Conservation (phyloP, 2,888 invertebrate species). For the Drosophila anomelani region DNA sequence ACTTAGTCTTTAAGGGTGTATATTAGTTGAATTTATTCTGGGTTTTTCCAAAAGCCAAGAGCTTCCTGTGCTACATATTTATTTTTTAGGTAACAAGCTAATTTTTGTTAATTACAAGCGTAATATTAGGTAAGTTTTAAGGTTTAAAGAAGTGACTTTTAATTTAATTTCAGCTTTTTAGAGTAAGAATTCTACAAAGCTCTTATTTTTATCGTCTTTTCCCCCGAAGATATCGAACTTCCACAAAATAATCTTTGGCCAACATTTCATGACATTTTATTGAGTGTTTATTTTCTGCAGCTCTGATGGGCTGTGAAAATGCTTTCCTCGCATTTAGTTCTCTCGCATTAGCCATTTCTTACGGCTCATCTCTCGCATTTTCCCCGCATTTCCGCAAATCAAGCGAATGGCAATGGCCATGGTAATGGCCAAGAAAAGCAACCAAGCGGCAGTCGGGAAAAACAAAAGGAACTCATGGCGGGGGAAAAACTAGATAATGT, state of each 20-base stretch:
- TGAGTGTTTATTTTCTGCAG: slow-evolving; percentile 5
- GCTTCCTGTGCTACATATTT: background rate
- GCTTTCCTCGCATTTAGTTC: slow-evolving; percentile 16
- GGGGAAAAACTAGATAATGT: slow-evolving; percentile 39
- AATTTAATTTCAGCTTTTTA: no score
- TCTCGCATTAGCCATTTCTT: slow-evolving; percentile 36
- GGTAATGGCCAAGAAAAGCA: slow-evolving; percentile 68
- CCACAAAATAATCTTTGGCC: background rate
- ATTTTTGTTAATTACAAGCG: background rate
- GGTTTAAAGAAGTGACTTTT: background rate
- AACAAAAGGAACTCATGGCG: slow-evolving; percentile 23
- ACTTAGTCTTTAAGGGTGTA: slow-evolving; percentile 3
- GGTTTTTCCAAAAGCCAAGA: background rate
- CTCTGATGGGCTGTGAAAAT: slow-evolving; percentile 34
- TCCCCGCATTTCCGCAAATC: slow-evolving; percentile 56
- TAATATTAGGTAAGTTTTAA: background rate
- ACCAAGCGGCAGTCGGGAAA: slow-evolving; percentile 27
- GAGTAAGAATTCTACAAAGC: no score
- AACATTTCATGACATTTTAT: slow-evolving; percentile 1
- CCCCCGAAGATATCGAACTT: no score
- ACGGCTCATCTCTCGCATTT: slow-evolving; percentile 44
- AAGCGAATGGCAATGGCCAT: slow-evolving; percentile 46
- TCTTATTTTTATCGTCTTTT: background rate
- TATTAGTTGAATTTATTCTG: background rate
- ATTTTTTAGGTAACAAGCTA: background rate